These are phyloP conservation scores for Lysandra bellargus DNA, from an alignment of 2,888 invertebrate species.

Conservation along the genomic window DNA sequence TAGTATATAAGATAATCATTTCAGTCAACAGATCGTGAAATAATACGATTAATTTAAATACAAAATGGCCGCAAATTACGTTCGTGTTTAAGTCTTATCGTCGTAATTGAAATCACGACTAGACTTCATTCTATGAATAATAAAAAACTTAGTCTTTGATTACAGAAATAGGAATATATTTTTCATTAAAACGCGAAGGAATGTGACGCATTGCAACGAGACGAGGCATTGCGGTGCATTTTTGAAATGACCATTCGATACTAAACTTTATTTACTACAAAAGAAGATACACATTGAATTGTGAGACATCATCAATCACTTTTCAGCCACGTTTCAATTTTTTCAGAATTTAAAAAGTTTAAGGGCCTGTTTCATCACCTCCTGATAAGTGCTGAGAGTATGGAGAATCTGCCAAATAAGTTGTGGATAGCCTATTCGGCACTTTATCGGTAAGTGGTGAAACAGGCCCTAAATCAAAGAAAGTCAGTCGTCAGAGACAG, in stretches of 20 bases:
- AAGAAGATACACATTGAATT: no score
- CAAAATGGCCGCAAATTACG: conserved; percentile 41
- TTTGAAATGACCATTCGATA: neutral
- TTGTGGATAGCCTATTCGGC: no score
- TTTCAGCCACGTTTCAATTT: no score
- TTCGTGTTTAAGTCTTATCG: conserved; percentile 60
- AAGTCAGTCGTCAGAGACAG: no score
- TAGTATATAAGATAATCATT: neutral
- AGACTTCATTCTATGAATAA: conserved; percentile 62
- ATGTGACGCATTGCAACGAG: neutral
- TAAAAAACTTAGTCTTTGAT: conserved; percentile 55
- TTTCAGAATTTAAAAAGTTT: no score
- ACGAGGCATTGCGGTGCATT: neutral
- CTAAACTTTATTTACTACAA: no score
- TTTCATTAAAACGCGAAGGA: neutral
- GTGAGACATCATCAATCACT: no score
- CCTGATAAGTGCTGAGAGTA: no score
- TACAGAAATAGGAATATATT: neutral
- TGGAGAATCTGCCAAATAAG: no score
- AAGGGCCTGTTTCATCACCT: no score
- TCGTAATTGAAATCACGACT: conserved; percentile 70
- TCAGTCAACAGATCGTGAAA: conserved; percentile 22
- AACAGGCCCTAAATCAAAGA: no score
- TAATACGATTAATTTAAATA: conserved; percentile 12
- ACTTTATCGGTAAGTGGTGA: no score